These are phyloP conservation scores for Eristalinus sepulchralis DNA, from an alignment of 2,888 invertebrate genomes.

Conservation along the genomic window DNA sequence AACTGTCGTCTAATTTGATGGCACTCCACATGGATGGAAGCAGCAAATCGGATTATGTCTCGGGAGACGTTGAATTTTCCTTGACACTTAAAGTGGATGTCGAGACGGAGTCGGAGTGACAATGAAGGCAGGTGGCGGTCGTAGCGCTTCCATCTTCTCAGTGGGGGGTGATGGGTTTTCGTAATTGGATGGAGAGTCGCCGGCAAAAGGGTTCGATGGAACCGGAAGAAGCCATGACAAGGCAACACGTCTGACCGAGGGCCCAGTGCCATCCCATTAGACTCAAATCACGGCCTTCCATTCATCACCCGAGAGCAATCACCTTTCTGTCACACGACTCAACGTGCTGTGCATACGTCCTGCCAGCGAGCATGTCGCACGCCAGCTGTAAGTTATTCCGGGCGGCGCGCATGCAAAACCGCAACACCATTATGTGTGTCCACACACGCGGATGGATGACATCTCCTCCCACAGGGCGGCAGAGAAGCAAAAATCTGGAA, in stretches of 20 bases:
- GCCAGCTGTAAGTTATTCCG: conserved; percentile 41
- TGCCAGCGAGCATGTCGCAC: conserved; percentile 38
- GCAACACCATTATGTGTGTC: conserved; percentile 13
- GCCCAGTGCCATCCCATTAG: background rate
- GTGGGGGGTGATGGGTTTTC: background rate
- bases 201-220: background rate
- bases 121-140: background rate
- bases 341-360: background rate
- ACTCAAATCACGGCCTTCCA: background rate
- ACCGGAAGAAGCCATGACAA: background rate
- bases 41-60: conserved; percentile 50
- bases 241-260: background rate
- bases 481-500: background rate
- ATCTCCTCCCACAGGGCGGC: conserved; percentile 2
- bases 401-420: conserved; percentile 33
- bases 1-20: conserved; percentile 50
- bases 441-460: conserved; percentile 42
- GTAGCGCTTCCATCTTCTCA: too few species aligned
- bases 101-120: background rate
- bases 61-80: conserved; percentile 20
- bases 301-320: background rate
- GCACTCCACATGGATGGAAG: background rate
- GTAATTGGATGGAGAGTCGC: background rate
- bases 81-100: conserved; percentile 34
- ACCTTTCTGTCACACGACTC: background rate